Base-by-base conservation (phyloP, 2,113 vertebrate genomes). In the Cynocephalus volans region DNA sequence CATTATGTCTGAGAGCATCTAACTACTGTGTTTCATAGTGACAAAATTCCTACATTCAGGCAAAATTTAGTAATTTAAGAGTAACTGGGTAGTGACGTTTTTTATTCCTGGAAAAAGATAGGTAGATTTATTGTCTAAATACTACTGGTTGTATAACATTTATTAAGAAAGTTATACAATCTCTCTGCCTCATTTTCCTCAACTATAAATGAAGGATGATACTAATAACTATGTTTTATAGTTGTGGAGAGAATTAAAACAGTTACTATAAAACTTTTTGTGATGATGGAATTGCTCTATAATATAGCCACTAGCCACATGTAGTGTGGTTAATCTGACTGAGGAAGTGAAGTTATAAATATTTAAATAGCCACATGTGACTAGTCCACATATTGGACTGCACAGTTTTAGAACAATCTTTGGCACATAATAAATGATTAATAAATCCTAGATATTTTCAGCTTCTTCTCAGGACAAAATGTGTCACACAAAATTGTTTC, bases 101-200 rank as follows among this genome's bases (percentile, higher is more conserved):
- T 6, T 23, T 62, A 90, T 52, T 98, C 72, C 62, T 92, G 10
- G 14, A 70, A 24, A 81, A 91, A 64, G 6, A 33, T 0, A 0
- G 3, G 1, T 56, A 82, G 48, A 28, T 48, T 15, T 96, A 6
- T 31, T 82, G 23, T 77, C 19, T 83, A 41, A 23, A 93, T 45
- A 56, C 48, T 6, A 48, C 18, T 36, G 56, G 24, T 13, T 54
- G 3, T 81, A 31, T 86, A 36, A 17, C 54, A 65, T 65, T 75
- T 79, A 85, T n/a, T 81, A 11, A 33, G 9, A 7, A 82, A 88
- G 69, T 88, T 90, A 94, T 72, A 19, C 91, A 33, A 90, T n/a
- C 31, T 64, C 33, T 89, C 41, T 95, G 28, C 7, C 26, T 89
- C 24, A 79, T 52, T 83, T 95, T 52, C 15, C 14, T 93, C 45